phyloP scores from a whole-genome alignment of 2,888 invertebrate species.

The Lasioglossum lativentre region DNA sequence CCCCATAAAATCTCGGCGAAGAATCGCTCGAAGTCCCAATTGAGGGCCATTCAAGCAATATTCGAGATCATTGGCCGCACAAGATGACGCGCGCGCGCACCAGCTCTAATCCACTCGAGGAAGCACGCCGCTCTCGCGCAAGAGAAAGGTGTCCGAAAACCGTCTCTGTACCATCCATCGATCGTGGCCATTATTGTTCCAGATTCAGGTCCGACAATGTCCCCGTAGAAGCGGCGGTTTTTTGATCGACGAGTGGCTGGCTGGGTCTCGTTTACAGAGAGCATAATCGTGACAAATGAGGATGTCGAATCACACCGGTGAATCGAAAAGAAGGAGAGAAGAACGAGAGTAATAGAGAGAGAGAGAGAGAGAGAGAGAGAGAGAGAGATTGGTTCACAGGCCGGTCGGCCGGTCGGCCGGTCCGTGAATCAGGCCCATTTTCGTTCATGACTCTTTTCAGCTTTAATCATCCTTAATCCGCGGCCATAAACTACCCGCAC shows the following conservation, averaged over 20 bases:
- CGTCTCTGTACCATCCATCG: neutral
- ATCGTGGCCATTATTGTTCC: slow-evolving; percentile 12
- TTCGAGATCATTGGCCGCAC: neutral
- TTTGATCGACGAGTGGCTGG: neutral
- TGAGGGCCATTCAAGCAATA: neutral
- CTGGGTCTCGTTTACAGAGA: neutral
- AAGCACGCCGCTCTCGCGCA: neutral
- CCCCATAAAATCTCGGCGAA: neutral
- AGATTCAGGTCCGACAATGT: slow-evolving; percentile 11
- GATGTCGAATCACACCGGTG: slow-evolving; percentile 55
- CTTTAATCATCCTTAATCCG: slow-evolving; percentile 73
- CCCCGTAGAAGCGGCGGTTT: neutral
- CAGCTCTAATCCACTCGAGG: slow-evolving; percentile 6
- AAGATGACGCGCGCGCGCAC: neutral
- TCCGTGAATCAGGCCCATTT: slow-evolving; percentile 66
- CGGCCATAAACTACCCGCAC: slow-evolving; percentile 70
- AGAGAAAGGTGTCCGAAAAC: slow-evolving; percentile 5
- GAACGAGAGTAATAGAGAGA: neutral
- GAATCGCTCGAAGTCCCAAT: neutral
- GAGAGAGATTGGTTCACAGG: slow-evolving; percentile 57
- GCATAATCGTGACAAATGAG: slow-evolving; percentile 67
- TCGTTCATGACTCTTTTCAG: slow-evolving; percentile 71
- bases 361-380: neutral
- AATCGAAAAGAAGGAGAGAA: slow-evolving; percentile 56
- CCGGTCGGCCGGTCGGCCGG: slow-evolving; percentile 45